phyloP scores from a whole-genome alignment of 2,888 invertebrate genomes.

The Carpatolechia fugitivella region DNA sequence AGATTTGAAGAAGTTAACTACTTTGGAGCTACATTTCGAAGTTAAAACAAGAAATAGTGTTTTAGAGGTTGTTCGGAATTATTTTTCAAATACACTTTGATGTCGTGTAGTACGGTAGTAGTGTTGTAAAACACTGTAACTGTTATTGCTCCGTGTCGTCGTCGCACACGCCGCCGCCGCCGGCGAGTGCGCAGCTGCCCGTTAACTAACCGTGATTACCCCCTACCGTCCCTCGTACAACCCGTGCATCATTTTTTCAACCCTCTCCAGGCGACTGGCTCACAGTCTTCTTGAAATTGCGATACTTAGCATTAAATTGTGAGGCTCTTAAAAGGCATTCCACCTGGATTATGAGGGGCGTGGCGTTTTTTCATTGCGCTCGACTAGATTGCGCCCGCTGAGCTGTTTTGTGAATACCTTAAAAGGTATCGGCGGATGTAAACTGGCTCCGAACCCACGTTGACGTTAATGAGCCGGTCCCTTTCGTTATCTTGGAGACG shows the following conservation, averaged over 20 bases:
- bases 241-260: conserved; percentile 71
- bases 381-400: conserved; percentile 63
- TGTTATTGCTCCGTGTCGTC: conserved; percentile 36
- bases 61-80: neutral
- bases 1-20: neutral
- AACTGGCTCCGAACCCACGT: conserved; percentile 60
- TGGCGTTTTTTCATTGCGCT: conserved; percentile 51
- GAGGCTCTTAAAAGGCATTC: conserved; percentile 67
- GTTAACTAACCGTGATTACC: conserved; percentile 68
- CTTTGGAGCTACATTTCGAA: neutral
- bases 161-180: conserved; percentile 25
- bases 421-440: conserved; percentile 71
- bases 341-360: conserved; percentile 58
- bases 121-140: conserved; percentile 58
- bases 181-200: conserved; percentile 56
- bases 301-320: conserved; percentile 76
- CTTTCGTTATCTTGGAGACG: conserved; percentile 68
- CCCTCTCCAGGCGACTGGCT: conserved; percentile 57
- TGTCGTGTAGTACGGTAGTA: conserved; percentile 28
- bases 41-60: neutral
- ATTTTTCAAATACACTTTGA: neutral
- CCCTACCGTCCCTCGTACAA: conserved; percentile 31
- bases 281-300: conserved; percentile 66
- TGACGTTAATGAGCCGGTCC: conserved; percentile 73
- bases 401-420: conserved; percentile 74